phyloP scores from a whole-genome alignment of 1,140 invertebrate genomes.

The Sitobion miscanthi region DNA sequence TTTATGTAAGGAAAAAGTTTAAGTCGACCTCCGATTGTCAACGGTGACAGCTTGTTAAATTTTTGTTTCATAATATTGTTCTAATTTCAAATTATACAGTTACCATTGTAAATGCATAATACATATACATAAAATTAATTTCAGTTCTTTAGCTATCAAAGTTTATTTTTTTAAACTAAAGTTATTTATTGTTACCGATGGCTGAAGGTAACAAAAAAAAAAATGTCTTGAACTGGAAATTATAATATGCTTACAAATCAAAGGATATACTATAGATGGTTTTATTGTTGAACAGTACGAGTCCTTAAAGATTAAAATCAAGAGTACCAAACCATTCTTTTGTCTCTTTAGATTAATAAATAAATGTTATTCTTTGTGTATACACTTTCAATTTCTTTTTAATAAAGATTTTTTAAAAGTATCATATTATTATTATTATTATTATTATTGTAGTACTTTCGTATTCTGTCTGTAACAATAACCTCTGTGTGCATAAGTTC shows the following conservation, averaged over 20 bases:
- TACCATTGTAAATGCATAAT: neutral
- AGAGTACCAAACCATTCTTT: neutral
- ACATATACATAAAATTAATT: neutral
- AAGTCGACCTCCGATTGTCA: neutral
- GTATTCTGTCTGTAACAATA: neutral
- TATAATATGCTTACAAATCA: neutral
- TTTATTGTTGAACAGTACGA: neutral
- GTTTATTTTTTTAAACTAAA: neutral
- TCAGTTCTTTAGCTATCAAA: neutral
- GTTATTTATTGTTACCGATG: neutral
- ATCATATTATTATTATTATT: neutral
- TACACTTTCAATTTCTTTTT: neutral
- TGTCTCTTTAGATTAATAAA: neutral
- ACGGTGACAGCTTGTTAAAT: neutral
- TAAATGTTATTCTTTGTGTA: neutral
- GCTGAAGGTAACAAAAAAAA: neutral
- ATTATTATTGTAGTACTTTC: neutral
- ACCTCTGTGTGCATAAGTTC: neutral
- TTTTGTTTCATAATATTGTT: neutral
- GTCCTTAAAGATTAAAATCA: neutral
- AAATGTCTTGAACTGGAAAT: neutral
- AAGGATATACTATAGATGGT: neutral
- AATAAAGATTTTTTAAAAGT: neutral
- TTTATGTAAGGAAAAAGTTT: neutral
- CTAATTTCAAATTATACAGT: conserved; percentile 1